These are phyloP conservation scores for Drosophila biarmipes DNA, from an alignment of 1,140 invertebrate species.

Conservation along the genomic window DNA sequence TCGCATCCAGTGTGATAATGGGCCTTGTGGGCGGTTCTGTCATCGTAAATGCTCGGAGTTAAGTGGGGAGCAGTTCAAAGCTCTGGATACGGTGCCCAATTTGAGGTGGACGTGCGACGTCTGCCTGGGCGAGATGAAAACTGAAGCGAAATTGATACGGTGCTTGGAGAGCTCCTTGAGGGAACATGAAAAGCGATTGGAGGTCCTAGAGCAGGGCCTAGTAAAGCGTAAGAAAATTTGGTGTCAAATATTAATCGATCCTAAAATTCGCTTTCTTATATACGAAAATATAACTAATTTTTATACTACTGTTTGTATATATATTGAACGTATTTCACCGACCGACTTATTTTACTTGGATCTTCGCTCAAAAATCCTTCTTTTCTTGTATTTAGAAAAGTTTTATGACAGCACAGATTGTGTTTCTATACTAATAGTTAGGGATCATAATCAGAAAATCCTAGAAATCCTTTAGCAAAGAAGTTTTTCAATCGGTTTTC, in stretches of 20 bases:
- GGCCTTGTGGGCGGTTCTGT: slow-evolving; percentile 16
- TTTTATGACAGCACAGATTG: neutral
- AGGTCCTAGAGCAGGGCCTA: slow-evolving; percentile 43
- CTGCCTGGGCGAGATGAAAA: slow-evolving; percentile 11
- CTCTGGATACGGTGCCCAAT: slow-evolving; percentile 24
- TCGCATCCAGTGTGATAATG: slow-evolving; percentile 34
- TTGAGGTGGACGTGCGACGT: slow-evolving; percentile 45
- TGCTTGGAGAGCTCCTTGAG: slow-evolving; percentile 42
- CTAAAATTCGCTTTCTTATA: neutral
- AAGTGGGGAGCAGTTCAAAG: slow-evolving; percentile 15
- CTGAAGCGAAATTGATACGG: slow-evolving; percentile 7
- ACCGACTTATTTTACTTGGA: neutral
- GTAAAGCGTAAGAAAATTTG: slow-evolving; percentile 42
- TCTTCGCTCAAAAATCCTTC: too few relatives aligned
- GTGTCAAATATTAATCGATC: neutral
- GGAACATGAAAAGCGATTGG: slow-evolving; percentile 62
- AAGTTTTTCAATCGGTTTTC: neutral
- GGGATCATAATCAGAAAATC: too few relatives aligned
- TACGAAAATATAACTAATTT: too few relatives aligned
- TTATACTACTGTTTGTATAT: too few relatives aligned
- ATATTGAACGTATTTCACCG: too few relatives aligned
- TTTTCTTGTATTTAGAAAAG: too few relatives aligned
- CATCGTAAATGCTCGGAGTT: slow-evolving; percentile 38
- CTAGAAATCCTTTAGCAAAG: too few relatives aligned
- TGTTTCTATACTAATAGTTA: too few relatives aligned